phyloP scores from a whole-genome alignment of 2,888 invertebrate genomes.

The Xestia xanthographa region DNA sequence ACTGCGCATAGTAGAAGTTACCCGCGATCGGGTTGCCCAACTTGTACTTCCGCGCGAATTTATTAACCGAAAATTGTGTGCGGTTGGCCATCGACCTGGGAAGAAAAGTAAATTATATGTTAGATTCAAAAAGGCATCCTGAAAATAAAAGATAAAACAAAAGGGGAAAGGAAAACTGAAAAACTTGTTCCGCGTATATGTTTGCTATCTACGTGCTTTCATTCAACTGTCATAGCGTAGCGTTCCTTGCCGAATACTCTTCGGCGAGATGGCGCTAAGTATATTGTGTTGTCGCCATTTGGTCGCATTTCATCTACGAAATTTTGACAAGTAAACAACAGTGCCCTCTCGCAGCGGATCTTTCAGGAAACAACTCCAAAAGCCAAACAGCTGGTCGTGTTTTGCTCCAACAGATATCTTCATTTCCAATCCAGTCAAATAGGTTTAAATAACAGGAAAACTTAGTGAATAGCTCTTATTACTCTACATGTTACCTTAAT shows the following conservation, averaged over 20 bases:
- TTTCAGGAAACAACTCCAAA: background rate
- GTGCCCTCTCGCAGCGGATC: background rate
- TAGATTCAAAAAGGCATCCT: background rate
- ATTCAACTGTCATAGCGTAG: background rate
- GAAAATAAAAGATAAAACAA: background rate
- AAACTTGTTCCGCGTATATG: background rate
- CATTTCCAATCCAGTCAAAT: background rate
- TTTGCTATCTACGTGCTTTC: background rate
- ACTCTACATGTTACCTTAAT: background rate
- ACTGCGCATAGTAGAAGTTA: slow-evolving; percentile 95
- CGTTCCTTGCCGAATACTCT: background rate
- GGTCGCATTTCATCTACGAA: background rate
- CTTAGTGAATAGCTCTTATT: background rate
- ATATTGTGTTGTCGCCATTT: background rate
- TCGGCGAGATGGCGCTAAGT: background rate
- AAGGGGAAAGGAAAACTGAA: background rate
- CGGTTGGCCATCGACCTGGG: slow-evolving; percentile 91
- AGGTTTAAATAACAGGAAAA: background rate
- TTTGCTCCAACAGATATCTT: background rate
- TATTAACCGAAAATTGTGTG: background rate
- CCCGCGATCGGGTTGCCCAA: slow-evolving; percentile 94
- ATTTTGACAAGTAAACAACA: background rate
- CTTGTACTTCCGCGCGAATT: slow-evolving; percentile 90
- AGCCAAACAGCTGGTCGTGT: background rate
- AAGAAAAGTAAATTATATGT: slow-evolving; percentile 25